Evolutionary conservation across 23 tunicate genomes (phyloP).

Genomic region (Styela plicata): DNA sequence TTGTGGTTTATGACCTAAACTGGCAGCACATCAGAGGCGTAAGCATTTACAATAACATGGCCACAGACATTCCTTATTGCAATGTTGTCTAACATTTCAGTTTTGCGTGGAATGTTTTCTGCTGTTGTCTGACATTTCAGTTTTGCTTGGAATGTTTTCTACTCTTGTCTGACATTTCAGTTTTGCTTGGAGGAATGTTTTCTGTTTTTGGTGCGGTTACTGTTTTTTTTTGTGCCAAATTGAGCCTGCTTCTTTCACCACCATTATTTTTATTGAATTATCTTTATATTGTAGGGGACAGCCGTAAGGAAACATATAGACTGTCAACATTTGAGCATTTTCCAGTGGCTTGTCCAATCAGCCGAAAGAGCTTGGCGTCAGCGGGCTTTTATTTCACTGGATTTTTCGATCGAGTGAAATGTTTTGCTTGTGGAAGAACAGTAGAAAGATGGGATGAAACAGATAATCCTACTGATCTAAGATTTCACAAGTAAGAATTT

Average conservation of each 20-base stretch:
- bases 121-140: neutral
- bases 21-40: too few species aligned
- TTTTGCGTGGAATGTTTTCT: neutral
- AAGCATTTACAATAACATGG: too few species aligned
- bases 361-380: constrained; percentile 28
- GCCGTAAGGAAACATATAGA: constrained; percentile 36
- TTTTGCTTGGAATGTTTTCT: neutral
- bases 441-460: constrained; percentile 48
- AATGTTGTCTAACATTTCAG: too few species aligned
- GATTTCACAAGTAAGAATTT: constrained; percentile 41
- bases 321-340: constrained; percentile 48
- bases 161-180: neutral
- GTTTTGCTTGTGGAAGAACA: constrained; percentile 54
- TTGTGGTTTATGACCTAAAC: too few species aligned
- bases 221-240: too few species aligned
- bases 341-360: constrained; percentile 44
- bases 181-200: neutral
- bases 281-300: constrained; percentile 51
- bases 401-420: constrained; percentile 64
- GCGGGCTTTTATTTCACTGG: constrained; percentile 70
- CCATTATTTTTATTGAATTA: too few species aligned
- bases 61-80: too few species aligned
- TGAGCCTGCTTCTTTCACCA: too few species aligned
- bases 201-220: too few species aligned
- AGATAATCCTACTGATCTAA: constrained; percentile 29